A percentile compares a stretch with the other conserved stretches of the same genome.
Conservation (phyloP, 2,113 vertebrate genomes). For the Amphiprion ocellaris region DNA sequence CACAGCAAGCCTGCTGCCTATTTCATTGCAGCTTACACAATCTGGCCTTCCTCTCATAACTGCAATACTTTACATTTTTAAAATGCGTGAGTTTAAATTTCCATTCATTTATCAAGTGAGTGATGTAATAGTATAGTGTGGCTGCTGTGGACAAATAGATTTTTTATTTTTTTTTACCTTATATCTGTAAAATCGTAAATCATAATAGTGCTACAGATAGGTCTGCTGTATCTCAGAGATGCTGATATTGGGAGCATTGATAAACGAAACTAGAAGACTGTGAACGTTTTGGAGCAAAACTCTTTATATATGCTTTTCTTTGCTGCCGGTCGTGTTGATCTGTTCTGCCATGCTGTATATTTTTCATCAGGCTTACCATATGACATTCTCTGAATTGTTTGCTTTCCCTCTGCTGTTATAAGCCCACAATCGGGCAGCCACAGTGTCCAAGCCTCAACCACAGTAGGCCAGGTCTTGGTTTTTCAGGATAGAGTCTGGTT, state of each 20-base stretch:
- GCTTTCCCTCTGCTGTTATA: slow-evolving; percentile 70
- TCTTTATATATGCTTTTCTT: slow-evolving; percentile 15
- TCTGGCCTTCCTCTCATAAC: slow-evolving; percentile 65
- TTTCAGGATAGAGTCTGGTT: slow-evolving; percentile 51
- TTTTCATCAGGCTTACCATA: slow-evolving; percentile 50
- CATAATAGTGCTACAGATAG: background rate
- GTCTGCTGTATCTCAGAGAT: background rate
- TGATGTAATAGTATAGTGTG: slow-evolving; percentile 14
- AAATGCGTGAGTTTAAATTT: slow-evolving; percentile 37
- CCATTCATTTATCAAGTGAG: slow-evolving; percentile 40
- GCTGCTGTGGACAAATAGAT: slow-evolving; percentile 18
- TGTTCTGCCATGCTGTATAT: slow-evolving; percentile 39
- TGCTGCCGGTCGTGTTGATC: slow-evolving; percentile 36
- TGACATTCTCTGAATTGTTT: slow-evolving; percentile 69
- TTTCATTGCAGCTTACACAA: slow-evolving; percentile 63
- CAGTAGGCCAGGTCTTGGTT: slow-evolving; percentile 66
- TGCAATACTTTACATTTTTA: slow-evolving; percentile 70
- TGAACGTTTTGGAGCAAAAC: slow-evolving; percentile 13
- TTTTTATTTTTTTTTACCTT: background rate
- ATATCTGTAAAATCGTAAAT: background rate
- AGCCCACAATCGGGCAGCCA: slow-evolving; percentile 68
- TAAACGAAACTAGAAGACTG: slow-evolving; percentile 20
- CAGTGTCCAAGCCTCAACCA: slow-evolving; percentile 68
- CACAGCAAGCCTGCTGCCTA: slow-evolving; percentile 71
- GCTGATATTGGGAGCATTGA: slow-evolving; percentile 10